Evolutionary conservation across 2,888 invertebrate genomes (phyloP).

Genomic region (Mactromeris polynyma): DNA sequence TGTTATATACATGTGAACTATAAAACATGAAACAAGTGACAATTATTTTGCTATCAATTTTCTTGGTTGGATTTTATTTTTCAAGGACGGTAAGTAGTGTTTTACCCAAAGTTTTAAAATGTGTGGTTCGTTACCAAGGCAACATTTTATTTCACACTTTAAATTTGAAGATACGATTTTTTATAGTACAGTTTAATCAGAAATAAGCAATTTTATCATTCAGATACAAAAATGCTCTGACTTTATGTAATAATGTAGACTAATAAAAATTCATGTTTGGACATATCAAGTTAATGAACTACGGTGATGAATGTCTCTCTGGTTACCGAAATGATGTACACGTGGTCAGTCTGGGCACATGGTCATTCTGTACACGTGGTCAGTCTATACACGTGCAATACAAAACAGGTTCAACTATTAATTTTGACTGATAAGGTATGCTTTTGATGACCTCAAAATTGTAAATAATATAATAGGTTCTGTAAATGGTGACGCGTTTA

Average conservation of each 20-base stretch:
- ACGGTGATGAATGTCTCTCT: too few relatives aligned
- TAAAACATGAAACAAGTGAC: not conserved
- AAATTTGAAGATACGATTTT: not conserved
- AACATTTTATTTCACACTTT: not conserved
- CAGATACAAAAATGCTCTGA: not conserved
- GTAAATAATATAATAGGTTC: not conserved
- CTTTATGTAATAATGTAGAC: too few relatives aligned
- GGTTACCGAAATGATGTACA: not conserved
- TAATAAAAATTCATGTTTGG: not conserved
- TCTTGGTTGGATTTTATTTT: not conserved
- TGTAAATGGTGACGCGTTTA: too few relatives aligned
- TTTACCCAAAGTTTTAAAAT: not conserved
- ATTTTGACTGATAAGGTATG: not conserved
- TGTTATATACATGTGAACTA: not conserved
- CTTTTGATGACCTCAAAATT: not conserved
- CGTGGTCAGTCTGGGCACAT: not conserved
- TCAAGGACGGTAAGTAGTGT: not conserved
- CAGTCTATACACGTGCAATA: not conserved
- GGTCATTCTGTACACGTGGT: not conserved
- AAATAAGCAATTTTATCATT: not conserved
- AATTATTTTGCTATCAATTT: not conserved
- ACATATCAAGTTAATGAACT: not conserved
- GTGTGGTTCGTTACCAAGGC: not conserved
- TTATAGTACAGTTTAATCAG: not conserved
- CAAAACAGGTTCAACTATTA: not conserved